Conservation (phyloP, 1,140 invertebrate species). For the Hylaeus volcanicus region DNA sequence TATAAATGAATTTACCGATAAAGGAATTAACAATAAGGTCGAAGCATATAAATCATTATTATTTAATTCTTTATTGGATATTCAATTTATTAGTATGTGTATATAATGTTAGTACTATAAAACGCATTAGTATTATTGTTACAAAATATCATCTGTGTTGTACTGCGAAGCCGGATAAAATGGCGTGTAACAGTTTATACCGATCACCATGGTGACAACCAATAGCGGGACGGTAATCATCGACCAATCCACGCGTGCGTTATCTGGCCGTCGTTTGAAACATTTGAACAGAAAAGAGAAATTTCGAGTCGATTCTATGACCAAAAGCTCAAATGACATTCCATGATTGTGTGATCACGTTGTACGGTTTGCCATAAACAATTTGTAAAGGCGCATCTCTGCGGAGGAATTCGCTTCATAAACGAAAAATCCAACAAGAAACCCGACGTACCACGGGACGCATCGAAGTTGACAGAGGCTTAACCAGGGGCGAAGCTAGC, state of each 20-base stretch:
- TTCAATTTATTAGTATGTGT: too few species aligned
- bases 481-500: too few species aligned
- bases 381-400: rapidly evolving
- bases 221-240: slow-evolving; percentile 11
- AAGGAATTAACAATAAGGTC: too few species aligned
- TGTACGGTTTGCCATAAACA: background rate
- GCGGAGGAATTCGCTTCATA: background rate
- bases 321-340: slow-evolving; percentile 17
- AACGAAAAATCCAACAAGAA: background rate
- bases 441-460: background rate
- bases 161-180: slow-evolving; percentile 32
- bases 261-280: slow-evolving; percentile 31
- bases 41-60: too few species aligned
- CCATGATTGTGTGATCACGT: background rate
- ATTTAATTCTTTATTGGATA: too few species aligned
- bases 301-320: background rate
- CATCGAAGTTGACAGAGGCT: slow-evolving; percentile 10
- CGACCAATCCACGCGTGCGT: background rate
- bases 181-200: slow-evolving; percentile 40
- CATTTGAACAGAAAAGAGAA: background rate
- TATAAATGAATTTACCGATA: too few species aligned
- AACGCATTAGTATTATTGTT: too few species aligned
- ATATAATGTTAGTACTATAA: too few species aligned
- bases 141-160: too few species aligned
- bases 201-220: slow-evolving; percentile 50